These are phyloP conservation scores for Solenopsis invicta DNA, from an alignment of 1,140 invertebrate species.

Conservation along the genomic window DNA sequence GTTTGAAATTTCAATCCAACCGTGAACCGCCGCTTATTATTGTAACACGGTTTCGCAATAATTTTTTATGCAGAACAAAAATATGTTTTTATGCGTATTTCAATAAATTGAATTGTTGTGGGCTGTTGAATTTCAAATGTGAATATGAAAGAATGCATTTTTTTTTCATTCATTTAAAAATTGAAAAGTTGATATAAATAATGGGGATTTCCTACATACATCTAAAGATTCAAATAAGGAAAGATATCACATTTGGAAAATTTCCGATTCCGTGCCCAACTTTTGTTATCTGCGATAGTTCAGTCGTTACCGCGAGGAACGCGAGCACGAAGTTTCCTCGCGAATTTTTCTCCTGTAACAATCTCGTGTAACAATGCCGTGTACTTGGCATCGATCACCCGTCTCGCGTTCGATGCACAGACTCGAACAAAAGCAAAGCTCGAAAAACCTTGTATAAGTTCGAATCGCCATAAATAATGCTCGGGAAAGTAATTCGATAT, in stretches of 20 bases:
- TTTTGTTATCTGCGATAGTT: constrained; percentile 42
- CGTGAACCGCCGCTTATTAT: neutral
- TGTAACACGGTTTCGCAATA: neutral
- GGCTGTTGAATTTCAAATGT: neutral
- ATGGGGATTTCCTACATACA: neutral
- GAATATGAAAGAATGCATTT: neutral
- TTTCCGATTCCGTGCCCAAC: constrained; percentile 17
- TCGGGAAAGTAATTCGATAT: constrained; percentile 60
- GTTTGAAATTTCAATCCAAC: constrained; percentile 33
- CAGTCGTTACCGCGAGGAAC: constrained; percentile 29
- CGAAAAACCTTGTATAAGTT: constrained; percentile 57
- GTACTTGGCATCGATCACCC: constrained; percentile 54
- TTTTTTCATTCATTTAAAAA: neutral
- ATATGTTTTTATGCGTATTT: neutral
- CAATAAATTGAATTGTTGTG: neutral
- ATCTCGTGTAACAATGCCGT: constrained; percentile 43
- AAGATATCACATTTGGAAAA: constrained; percentile 4
- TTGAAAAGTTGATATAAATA: neutral
- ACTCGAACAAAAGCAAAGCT: constrained; percentile 60
- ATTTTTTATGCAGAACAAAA: neutral
- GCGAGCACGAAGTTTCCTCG: constrained; percentile 18
- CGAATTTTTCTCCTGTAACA: constrained; percentile 46
- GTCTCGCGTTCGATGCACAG: constrained; percentile 33
- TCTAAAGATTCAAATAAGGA: neutral
- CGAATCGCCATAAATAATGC: constrained; percentile 59